Base-by-base conservation (phyloP, 2,797 vertebrate genomes). In the Oreortyx pictus region DNA sequence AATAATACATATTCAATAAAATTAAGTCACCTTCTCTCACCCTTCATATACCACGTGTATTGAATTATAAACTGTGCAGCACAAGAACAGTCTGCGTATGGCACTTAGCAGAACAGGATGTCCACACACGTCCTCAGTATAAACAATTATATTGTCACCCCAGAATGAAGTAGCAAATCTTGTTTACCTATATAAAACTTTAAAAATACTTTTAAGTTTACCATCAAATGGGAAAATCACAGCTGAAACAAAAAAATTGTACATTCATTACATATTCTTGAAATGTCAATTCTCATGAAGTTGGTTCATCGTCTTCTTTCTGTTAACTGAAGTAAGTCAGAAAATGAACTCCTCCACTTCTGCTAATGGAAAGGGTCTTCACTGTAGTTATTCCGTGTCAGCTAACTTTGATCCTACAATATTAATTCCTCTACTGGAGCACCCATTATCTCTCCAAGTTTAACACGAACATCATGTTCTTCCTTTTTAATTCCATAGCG, bases 181-280 rank as follows among this genome's bases (percentile, higher is more conserved):
- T 67, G 24, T 46, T 91, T 57, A 80, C 24, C 39, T 52, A 49
- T 4, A 77, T 8, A 57, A 82, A 81, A 59, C 61, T 68, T 68
- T 52, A 1, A n/a, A 62, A 47, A 79, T 37, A 33, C 27, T 11
- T 39, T 27, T 23, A 50, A 80, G 14, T 62, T 50, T 85, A 77
- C 52, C 41, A 86, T 9, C n/a, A 67, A 90, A 68, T 50, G 49
- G 25, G 12, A 87, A 86, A 92, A 77, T 50, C 76, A 67, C 6
- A 71, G 31, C 15, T 2, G 1, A 95, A 70, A 29, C 20, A 75
- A 44, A 35, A 35, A 75, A 60, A 16, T 3, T 86, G 50, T 46
- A 77, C 67, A 56, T 46, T 86, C n/a, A 64, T 59, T 61, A 74
- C 9, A 33, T 6, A 65, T 7, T 52, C 64, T 37, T 70, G 56